A percentile compares a stretch with the other conserved stretches of the same genome.
Conservation (phyloP, 2,113 vertebrate species). For the Psilopogon haemacephalus region DNA sequence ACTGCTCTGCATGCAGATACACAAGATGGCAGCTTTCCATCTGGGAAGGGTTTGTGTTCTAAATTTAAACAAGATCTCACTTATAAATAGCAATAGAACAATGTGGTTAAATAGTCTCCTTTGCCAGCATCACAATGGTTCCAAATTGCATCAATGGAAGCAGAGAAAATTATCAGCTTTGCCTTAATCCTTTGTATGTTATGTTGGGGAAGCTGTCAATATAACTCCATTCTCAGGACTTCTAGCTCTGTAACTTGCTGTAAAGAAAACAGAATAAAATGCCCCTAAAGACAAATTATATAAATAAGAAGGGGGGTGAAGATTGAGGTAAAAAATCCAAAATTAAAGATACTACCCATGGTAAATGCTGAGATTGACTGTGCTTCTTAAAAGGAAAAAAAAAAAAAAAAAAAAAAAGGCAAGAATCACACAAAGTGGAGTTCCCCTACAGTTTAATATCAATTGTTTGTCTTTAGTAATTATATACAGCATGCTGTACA, state of each 20-base stretch:
- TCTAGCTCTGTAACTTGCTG: background rate
- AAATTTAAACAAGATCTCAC: slow-evolving; percentile 34
- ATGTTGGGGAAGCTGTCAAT: background rate
- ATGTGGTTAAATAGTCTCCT: slow-evolving; percentile 31
- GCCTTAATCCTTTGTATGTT: slow-evolving; percentile 18
- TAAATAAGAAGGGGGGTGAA: slow-evolving; percentile 75
- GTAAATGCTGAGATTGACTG: background rate
- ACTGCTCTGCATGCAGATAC: background rate
- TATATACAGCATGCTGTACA: background rate
- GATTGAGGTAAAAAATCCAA: slow-evolving; percentile 80
- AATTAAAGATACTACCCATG: background rate
- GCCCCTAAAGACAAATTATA: background rate
- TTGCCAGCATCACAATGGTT: slow-evolving; percentile 1
- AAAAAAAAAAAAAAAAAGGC: background rate
- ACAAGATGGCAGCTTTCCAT: slow-evolving; percentile 36
- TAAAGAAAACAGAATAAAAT: background rate
- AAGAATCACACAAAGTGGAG: background rate
- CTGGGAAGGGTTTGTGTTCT: slow-evolving; percentile 20
- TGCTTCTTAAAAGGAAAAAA: background rate
- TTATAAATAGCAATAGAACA: slow-evolving; percentile 58
- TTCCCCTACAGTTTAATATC: background rate
- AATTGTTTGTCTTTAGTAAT: background rate
- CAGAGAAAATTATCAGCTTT: slow-evolving; percentile 48
- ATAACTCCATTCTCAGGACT: background rate
- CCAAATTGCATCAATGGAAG: slow-evolving; percentile 41